A percentile compares a stretch with the other conserved stretches of the same genome.
Conservation (phyloP, 1,140 invertebrate genomes). For the Acyrthosiphon pisum region DNA sequence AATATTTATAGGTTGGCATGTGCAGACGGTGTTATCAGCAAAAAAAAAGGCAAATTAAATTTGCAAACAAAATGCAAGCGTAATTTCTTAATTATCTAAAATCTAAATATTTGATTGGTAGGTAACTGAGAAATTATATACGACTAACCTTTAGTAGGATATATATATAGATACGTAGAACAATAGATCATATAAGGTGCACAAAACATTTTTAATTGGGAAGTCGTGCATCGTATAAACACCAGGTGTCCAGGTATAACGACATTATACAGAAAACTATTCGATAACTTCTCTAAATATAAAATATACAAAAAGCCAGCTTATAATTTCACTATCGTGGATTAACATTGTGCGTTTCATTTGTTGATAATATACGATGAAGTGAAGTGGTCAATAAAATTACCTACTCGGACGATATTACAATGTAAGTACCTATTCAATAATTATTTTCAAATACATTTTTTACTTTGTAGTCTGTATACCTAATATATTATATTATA, state of each 20-base stretch:
- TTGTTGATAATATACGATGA: conserved; percentile 9
- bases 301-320: background rate
- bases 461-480: background rate
- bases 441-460: background rate
- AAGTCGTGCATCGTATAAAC: background rate
- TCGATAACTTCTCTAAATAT: conserved; percentile 35
- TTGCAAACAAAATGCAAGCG: background rate
- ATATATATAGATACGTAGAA: background rate
- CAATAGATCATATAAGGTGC: background rate
- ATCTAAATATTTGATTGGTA: no score
- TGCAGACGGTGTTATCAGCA: background rate
- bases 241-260: background rate
- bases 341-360: background rate
- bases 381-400: background rate
- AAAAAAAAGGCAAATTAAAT: background rate
- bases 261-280: background rate
- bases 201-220: conserved; percentile 15
- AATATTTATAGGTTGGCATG: background rate
- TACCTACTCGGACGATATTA: background rate
- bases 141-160: background rate
- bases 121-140: background rate
- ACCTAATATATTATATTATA: background rate
- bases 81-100: background rate
- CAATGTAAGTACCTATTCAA: conserved; percentile 16
- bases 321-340: conserved; percentile 5